Evolutionary conservation across 1,140 invertebrate genomes (phyloP), one percentile per base, ranked within the genome.

Genomic region (Nomia melanderi): DNA sequence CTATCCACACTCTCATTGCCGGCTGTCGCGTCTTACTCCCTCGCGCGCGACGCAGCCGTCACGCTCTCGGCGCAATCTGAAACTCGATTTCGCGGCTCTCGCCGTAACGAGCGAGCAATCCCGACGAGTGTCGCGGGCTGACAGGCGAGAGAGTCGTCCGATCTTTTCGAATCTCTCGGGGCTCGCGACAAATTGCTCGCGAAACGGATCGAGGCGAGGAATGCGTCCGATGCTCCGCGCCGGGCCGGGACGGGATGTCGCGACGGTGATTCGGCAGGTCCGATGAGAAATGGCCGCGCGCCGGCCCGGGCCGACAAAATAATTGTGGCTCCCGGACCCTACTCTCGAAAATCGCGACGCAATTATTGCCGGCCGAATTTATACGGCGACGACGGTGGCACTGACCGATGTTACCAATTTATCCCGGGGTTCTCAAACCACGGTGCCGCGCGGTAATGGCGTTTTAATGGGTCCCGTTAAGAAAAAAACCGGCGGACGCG

Each of bases 211-310:
- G 60, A 53, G 4, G 1, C 20, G 20, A 50, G 20, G 17, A 9
- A 50, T 47, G 44, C n/a, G 36, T 3, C 25, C 33, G 25, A 41
- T 47, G 62, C 66, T 27, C 23, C 9, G n/a, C n/a, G n/a, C n/a
- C n/a, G n/a, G 20, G 17, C 14, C 53, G 62, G 54, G 73, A 69
- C 62, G 9, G 44, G 65, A 69, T 54, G 54, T 84, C 71, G 29
- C 63, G 41, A 66, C 65, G 44, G 47, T 79, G 81, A 86, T 85
- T 86, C 75, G 78, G 76, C 78, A 82, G 81, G 69, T 86, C 85
- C 79, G 77, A 47, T 78, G 84, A 86, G 86, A 86, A 87, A 86
- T 83, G 70, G 71, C 76, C 59, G 29, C n/a, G 23, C 20, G 44
- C 25, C 36, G 66, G 75, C 75, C 82, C 79, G 60, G 64, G 47